Percentiles rank a stretch among this genome's conserved stretches.
These are phyloP conservation scores for Poeciliopsis prolifica DNA, from an alignment of 2,113 vertebrate species.

Conservation along the genomic window DNA sequence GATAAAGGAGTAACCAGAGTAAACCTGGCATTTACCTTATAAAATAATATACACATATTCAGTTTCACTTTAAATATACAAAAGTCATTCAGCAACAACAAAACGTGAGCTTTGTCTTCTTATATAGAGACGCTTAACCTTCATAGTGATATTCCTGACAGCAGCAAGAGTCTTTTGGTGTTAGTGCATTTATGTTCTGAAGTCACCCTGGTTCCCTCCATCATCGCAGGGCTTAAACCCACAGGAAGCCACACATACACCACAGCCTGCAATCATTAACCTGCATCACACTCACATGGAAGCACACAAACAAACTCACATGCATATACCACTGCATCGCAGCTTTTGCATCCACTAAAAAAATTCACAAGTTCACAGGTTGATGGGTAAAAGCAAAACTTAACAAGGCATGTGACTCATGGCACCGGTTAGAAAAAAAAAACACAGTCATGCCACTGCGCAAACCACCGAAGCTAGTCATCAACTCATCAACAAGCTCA, in stretches of 20 bases:
- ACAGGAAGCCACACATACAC: conserved; percentile 58
- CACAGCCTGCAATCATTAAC: conserved; percentile 64
- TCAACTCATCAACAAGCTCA: conserved; percentile 23
- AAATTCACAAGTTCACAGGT: neutral
- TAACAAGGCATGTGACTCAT: conserved; percentile 25
- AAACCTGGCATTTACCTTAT: neutral
- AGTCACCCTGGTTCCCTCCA: conserved; percentile 42
- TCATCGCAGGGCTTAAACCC: conserved; percentile 46
- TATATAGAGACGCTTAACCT: neutral
- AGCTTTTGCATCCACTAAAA: neutral
- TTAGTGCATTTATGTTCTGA: conserved; percentile 10
- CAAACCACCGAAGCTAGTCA: conserved; percentile 27
- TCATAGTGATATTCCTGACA: neutral
- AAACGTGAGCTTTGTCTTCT: neutral
- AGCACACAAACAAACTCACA: conserved; percentile 7
- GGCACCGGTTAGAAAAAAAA: conserved; percentile 47
- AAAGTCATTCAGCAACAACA: too few relatives aligned
- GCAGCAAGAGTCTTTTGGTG: conserved; percentile 6
- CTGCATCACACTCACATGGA: conserved; percentile 23
- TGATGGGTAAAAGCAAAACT: conserved; percentile 8
- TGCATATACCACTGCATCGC: conserved; percentile 5
- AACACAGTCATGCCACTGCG: conserved; percentile 24
- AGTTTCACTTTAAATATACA: too few relatives aligned
- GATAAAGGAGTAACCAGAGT: neutral
- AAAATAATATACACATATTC: neutral